Evolutionary conservation across 2,888 invertebrate genomes (phyloP), one percentile per base, ranked within the genome.

Genomic region (Pseudeuparius sepicola): DNA sequence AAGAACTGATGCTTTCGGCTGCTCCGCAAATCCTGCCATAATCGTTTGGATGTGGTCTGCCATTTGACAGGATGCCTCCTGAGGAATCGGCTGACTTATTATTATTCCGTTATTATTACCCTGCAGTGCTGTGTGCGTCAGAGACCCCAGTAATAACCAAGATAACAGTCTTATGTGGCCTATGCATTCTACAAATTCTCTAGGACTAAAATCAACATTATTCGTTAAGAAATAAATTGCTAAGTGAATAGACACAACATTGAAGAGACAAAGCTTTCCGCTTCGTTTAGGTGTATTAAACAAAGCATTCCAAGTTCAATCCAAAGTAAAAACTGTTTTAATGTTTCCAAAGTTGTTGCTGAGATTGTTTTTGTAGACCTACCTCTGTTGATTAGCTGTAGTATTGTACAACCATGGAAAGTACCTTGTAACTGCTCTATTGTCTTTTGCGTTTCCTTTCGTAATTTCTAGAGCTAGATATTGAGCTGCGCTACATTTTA

Each of bases 41-140:
- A 98, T 94, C 10, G 86, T 83, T 73, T 96, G 92, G 46, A 98
- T 81, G 57, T 96, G 93, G 66, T 98, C 97, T 24, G 96, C 93
- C 55, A 98, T 86, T 63, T 93, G 89, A 55, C 90, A 89, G 30
- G 90, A 89, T 28, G 90, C 89, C 64, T 97, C 96, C 56, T 94
- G 84, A 3, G 96, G 94, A 45, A 98, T 82, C 1, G 97, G 94
- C 52, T 84, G 84, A 48, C 75, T 73, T 27, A 64, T 52, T n/a
- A 63, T 61, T 25, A 67, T 57, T 40, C 62, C 55, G 35, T 61
- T 55, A 39, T 56, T 60, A 6, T 54, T 53, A 39, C 71, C 70
- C 42, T 75, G 73, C 53, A 86, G 67, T 1, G 84, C 78, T 27
- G 83, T 80, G 62, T 89, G 88, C 34, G 83, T 88, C 36, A 98